Conservation (phyloP, 2,113 vertebrate species). For the Helogale parvula region DNA sequence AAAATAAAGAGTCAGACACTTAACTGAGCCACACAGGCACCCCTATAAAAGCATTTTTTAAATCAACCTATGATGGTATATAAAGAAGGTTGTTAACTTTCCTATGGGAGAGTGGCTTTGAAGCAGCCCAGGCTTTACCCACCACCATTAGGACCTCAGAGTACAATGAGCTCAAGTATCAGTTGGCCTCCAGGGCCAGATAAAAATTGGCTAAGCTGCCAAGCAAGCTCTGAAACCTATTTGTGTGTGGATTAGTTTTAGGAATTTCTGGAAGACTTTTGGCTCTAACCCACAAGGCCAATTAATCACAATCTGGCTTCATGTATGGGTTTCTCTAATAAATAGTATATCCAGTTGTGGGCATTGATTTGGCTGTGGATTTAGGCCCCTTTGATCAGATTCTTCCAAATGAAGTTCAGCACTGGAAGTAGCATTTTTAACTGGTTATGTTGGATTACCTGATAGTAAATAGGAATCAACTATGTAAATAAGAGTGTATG, state of each 20-base stretch:
- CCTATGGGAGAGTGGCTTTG: neutral
- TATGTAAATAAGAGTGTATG: neutral
- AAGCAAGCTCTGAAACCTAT: neutral
- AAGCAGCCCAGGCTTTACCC: neutral
- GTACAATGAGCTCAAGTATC: neutral
- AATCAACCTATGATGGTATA: neutral
- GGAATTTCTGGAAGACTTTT: conserved; percentile 10
- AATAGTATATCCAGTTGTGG: neutral
- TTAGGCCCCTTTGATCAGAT: neutral
- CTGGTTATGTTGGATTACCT: neutral
- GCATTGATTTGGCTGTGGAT: neutral
- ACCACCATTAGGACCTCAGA: neutral
- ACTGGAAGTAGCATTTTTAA: neutral
- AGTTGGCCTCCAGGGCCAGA: neutral
- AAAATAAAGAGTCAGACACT: too few species aligned
- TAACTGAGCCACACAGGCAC: too few species aligned
- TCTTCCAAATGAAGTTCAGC: neutral
- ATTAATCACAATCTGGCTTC: neutral
- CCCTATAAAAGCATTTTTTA: too few species aligned
- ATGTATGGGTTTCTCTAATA: neutral
- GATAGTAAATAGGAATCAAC: neutral
- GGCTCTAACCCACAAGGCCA: neutral
- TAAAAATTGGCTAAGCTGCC: neutral
- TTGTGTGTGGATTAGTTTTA: neutral
- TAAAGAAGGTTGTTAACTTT: neutral